Evolutionary conservation across 2,888 invertebrate species (phyloP).

Genomic region (Pristionchus fissidentatus): DNA sequence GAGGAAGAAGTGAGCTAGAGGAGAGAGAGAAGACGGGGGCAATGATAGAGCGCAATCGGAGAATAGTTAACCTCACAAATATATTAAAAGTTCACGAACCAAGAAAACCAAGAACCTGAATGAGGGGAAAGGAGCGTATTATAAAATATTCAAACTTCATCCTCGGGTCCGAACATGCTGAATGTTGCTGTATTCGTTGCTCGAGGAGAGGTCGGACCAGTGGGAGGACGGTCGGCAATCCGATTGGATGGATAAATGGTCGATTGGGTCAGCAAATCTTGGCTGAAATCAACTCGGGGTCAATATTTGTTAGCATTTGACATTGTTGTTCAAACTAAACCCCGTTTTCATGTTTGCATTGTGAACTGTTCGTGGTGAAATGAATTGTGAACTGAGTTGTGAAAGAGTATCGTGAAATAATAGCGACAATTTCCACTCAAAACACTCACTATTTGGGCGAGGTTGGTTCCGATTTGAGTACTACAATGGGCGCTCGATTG

Average conservation of each 20-base stretch:
- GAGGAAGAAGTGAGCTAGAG: conserved; percentile 20
- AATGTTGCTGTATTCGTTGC: conserved; percentile 46
- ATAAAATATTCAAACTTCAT: conserved; percentile 54
- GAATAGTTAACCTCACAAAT: not conserved
- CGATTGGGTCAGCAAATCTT: conserved; percentile 44
- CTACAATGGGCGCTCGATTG: conserved; percentile 45
- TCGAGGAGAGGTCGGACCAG: conserved; percentile 18
- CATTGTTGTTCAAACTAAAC: too few species aligned
- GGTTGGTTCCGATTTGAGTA: conserved; percentile 43
- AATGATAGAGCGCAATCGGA: not conserved
- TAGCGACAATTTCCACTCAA: too few species aligned
- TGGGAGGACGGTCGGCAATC: not conserved
- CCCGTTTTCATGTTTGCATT: too few species aligned
- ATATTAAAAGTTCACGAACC: not conserved
- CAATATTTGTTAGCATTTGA: not conserved
- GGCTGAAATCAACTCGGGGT: not conserved
- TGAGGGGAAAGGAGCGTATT: not conserved
- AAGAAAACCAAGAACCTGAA: not conserved
- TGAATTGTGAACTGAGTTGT: too few species aligned
- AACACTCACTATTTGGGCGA: conserved; percentile 52
- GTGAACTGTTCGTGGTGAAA: too few species aligned
- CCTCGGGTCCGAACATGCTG: conserved; percentile 58
- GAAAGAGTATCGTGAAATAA: too few species aligned
- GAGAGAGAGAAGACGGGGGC: not conserved
- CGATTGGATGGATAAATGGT: conserved; percentile 26